phyloP scores from a whole-genome alignment of 2,113 vertebrate species.

The Triplophysa siluroides region DNA sequence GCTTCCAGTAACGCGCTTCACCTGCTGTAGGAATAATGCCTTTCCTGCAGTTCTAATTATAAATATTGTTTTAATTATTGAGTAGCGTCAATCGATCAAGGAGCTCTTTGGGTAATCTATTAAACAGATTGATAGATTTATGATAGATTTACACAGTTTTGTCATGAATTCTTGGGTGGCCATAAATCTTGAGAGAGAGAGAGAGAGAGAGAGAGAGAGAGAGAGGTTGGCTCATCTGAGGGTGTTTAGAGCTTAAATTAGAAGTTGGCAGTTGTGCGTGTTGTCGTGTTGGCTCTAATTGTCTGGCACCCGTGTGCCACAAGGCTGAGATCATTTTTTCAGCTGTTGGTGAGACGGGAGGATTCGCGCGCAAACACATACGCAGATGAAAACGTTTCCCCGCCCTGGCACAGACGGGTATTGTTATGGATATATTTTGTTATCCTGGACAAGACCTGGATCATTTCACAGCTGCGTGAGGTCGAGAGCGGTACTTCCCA shows the following conservation, averaged over 20 bases:
- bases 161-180: slow-evolving; percentile 45
- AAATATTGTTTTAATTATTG: slow-evolving; percentile 57
- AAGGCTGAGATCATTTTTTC: slow-evolving; percentile 40
- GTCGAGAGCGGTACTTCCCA: too few species aligned
- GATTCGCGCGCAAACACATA: background rate
- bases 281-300: slow-evolving; percentile 76
- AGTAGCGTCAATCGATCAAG: slow-evolving; percentile 61
- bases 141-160: slow-evolving; percentile 53
- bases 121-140: slow-evolving; percentile 54
- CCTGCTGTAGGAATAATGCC: background rate
- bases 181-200: slow-evolving; percentile 49
- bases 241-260: slow-evolving; percentile 76
- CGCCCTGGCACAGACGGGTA: background rate
- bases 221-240: slow-evolving; percentile 46
- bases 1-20: background rate
- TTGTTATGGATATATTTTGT: background rate
- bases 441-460: background rate
- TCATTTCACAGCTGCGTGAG: background rate
- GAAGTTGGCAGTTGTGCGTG: slow-evolving; percentile 68
- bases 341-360: slow-evolving; percentile 1
- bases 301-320: slow-evolving; percentile 66
- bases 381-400: background rate
- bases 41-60: slow-evolving; percentile 43
- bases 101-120: slow-evolving; percentile 43
- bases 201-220: slow-evolving; percentile 12